Evolutionary conservation across 1,140 invertebrate species (phyloP).

Genomic region (Tyrophagus putrescentiae): DNA sequence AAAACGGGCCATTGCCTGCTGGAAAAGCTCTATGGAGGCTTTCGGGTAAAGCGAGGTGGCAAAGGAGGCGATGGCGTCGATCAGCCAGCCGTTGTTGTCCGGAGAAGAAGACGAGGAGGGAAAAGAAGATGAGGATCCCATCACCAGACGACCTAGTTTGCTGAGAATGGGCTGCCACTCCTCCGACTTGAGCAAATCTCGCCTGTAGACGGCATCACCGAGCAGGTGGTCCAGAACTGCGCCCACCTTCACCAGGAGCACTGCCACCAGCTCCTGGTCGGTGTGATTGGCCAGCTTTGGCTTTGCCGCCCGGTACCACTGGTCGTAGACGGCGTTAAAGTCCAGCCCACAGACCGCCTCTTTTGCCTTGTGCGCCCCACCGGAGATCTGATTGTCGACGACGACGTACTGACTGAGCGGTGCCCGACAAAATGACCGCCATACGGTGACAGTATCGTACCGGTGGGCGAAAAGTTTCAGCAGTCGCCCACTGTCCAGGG

Average conservation of each 20-base stretch:
- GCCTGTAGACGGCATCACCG: background rate
- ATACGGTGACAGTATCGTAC: constrained; percentile 4
- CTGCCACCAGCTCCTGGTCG: constrained; percentile 7
- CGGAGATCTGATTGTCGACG: constrained; percentile 16
- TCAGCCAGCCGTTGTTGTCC: constrained; percentile 6
- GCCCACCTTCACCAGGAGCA: constrained; percentile 3
- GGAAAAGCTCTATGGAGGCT: background rate
- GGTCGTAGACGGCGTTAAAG: constrained; percentile 15
- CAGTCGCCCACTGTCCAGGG: background rate
- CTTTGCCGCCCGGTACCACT: background rate
- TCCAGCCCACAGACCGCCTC: constrained; percentile 13
- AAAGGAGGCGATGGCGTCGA: constrained; percentile 9
- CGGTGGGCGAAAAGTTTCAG: background rate
- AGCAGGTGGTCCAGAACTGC: constrained; percentile 3
- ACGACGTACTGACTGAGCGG: constrained; percentile 18
- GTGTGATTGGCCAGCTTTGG: constrained; percentile 1
- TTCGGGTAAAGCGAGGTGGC: background rate
- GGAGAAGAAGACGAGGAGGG: too few relatives aligned
- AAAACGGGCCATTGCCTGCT: background rate
- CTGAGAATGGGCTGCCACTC: constrained; percentile 15
- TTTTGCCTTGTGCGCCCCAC: constrained; percentile 13
- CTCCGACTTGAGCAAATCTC: constrained; percentile 13
- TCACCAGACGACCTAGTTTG: constrained; percentile 13
- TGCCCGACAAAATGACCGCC: constrained; percentile 15
- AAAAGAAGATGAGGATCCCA: too few relatives aligned